Conservation (phyloP, 2,888 invertebrate species). For the Neoitamus cyanurus region DNA sequence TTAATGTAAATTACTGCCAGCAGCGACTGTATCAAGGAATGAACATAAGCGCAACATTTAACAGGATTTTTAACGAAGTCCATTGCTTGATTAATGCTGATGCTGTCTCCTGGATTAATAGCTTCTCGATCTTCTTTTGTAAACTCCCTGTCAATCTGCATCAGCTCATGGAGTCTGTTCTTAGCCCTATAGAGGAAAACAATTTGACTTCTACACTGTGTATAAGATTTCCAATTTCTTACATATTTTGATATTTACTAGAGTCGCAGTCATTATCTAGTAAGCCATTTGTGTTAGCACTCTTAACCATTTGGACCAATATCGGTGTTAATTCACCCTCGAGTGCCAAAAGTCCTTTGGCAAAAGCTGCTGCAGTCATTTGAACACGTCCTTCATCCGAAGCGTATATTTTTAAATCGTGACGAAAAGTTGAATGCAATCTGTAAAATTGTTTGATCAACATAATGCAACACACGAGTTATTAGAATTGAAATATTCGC, state of each 20-base stretch:
- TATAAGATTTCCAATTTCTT: conserved; percentile 63
- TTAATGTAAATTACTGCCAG: conserved; percentile 86
- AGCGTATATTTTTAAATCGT: conserved; percentile 99
- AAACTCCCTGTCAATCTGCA: conserved; percentile 92
- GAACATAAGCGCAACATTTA: conserved; percentile 91
- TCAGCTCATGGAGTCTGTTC: conserved; percentile 89
- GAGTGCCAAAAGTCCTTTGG: conserved; percentile 95
- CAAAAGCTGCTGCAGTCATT: conserved; percentile 99
- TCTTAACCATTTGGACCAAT: conserved; percentile 99
- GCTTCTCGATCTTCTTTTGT: conserved; percentile 83
- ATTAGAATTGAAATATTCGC: too few relatives aligned
- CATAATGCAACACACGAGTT: too few relatives aligned
- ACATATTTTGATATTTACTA: conserved; percentile 94
- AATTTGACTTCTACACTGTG: neutral
- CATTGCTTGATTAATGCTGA: conserved; percentile 90
- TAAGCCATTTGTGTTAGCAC: conserved; percentile 97
- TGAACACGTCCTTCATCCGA: conserved; percentile 99
- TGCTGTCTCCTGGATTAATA: conserved; percentile 92
- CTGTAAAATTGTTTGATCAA: too few relatives aligned
- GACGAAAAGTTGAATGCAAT: conserved; percentile 97
- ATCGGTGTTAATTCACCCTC: conserved; percentile 99
- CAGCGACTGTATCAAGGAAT: conserved; percentile 85
- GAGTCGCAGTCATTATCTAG: conserved; percentile 98
- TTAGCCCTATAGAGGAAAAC: conserved; percentile 79
- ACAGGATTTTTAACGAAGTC: conserved; percentile 97